phyloP scores from a whole-genome alignment of 2,888 invertebrate species.

The Nymphalis urticae region DNA sequence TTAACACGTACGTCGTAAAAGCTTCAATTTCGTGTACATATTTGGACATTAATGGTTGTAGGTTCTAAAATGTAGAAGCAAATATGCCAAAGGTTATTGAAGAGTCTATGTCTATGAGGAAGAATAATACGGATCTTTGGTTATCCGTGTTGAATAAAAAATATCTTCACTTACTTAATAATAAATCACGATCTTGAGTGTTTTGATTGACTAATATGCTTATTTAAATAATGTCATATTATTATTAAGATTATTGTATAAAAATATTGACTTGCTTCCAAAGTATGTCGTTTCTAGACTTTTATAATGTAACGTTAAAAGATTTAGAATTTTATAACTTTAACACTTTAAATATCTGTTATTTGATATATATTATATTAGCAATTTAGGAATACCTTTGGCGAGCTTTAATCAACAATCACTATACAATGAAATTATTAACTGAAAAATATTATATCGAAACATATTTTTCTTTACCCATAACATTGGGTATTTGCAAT shows the following conservation, averaged over 20 bases:
- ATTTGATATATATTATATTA: too few species aligned
- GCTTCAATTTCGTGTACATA: slow-evolving; percentile 22
- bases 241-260: neutral
- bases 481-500: too few species aligned
- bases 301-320: too few species aligned
- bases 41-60: slow-evolving; percentile 22
- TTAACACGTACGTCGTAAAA: slow-evolving; percentile 23
- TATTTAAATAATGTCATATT: neutral
- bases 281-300: neutral
- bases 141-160: slow-evolving; percentile 35
- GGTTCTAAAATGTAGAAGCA: slow-evolving; percentile 28
- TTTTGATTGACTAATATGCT: neutral
- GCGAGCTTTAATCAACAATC: too few species aligned
- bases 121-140: slow-evolving; percentile 40
- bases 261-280: neutral
- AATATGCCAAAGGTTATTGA: slow-evolving; percentile 41
- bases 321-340: too few species aligned
- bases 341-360: too few species aligned
- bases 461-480: neutral
- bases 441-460: too few species aligned
- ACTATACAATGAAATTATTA: too few species aligned
- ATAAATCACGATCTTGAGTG: neutral
- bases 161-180: slow-evolving; percentile 12
- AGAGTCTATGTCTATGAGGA: slow-evolving; percentile 39
- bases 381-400: too few species aligned